These are phyloP conservation scores for Cremastinae sp. DNA, from an alignment of 2,888 invertebrate genomes.

Conservation along the genomic window DNA sequence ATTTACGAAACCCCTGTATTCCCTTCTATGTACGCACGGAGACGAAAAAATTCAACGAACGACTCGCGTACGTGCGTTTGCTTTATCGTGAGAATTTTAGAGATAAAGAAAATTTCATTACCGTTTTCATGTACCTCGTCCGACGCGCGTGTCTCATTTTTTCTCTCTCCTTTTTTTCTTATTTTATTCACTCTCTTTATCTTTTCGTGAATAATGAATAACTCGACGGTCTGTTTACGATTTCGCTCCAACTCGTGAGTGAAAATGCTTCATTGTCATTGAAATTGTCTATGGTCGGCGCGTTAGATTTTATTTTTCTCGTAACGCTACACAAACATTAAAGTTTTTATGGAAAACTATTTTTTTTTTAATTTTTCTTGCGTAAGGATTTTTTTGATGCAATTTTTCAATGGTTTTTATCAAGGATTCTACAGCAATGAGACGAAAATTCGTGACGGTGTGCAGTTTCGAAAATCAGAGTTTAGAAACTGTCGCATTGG, in stretches of 20 bases:
- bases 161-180: constrained; percentile 7
- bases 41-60: constrained; percentile 26
- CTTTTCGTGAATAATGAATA: neutral
- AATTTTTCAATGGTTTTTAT: constrained; percentile 3
- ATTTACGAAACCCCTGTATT: constrained; percentile 34
- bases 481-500: constrained; percentile 59
- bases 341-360: too few species aligned
- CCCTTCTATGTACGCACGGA: constrained; percentile 20
- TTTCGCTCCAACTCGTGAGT: too few species aligned
- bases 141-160: neutral
- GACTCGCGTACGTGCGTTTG: neutral
- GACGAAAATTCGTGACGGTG: constrained; percentile 28
- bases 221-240: too few species aligned
- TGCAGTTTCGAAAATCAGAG: constrained; percentile 57
- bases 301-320: too few species aligned
- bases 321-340: too few species aligned
- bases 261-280: too few species aligned
- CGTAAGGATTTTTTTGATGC: too few species aligned
- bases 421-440: neutral
- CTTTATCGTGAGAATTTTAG: constrained; percentile 55
- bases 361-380: too few species aligned
- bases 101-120: constrained; percentile 42
- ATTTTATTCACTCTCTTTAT: constrained; percentile 3
- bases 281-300: too few species aligned
- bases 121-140: constrained; percentile 28